These are phyloP conservation scores for Hyles vespertilio DNA, from an alignment of 1,140 invertebrate genomes.

Conservation along the genomic window DNA sequence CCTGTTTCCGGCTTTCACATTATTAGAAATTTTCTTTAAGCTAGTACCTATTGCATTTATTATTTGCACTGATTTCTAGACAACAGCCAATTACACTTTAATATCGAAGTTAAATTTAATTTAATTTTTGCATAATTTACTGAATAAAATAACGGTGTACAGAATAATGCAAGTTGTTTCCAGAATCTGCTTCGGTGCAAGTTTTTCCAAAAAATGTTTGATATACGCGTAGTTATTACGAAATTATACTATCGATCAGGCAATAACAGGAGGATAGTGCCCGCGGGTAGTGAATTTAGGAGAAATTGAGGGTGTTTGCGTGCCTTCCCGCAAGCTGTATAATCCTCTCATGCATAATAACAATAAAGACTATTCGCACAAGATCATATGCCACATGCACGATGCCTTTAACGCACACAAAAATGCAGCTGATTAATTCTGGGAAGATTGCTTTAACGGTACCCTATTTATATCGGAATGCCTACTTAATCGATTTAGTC, in stretches of 20 bases:
- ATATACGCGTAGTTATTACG: constrained; percentile 49
- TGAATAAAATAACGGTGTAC: too few species aligned
- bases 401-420: constrained; percentile 20
- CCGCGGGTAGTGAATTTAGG: constrained; percentile 64
- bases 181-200: background rate
- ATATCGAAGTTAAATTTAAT: too few species aligned
- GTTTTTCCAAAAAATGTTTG: constrained; percentile 38
- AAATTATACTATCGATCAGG: constrained; percentile 68
- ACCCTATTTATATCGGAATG: too few species aligned
- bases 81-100: too few species aligned
- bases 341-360: constrained; percentile 51
- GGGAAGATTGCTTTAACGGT: too few species aligned
- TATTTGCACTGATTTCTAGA: too few species aligned
- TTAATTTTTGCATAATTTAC: too few species aligned
- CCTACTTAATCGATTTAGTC: too few species aligned
- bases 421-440: constrained; percentile 3
- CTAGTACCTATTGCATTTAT: background rate
- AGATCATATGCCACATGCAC: constrained; percentile 58
- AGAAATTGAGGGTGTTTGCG: constrained; percentile 62
- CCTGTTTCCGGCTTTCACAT: constrained; percentile 36
- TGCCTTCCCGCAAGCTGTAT: constrained; percentile 49
- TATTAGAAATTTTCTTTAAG: constrained; percentile 11
- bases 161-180: too few species aligned
- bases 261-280: constrained; percentile 61
- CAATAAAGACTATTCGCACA: constrained; percentile 50